These are phyloP conservation scores for Lithobates pipiens DNA, from an alignment of 2,797 vertebrate genomes.

Conservation along the genomic window DNA sequence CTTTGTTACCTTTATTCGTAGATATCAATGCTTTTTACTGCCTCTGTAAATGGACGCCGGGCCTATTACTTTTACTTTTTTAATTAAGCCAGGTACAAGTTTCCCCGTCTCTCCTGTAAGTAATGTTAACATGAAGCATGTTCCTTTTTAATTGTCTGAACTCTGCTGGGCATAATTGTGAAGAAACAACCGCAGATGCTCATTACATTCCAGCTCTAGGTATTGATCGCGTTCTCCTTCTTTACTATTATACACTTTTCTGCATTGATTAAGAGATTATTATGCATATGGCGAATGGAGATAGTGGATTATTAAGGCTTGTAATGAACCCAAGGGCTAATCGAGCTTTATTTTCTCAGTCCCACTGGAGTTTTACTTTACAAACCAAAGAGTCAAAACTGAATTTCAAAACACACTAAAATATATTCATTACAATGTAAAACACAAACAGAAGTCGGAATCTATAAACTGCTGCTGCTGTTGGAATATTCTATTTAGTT, in stretches of 20 bases:
- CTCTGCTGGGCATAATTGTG: slow-evolving; percentile 29
- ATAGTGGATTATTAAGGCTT: slow-evolving; percentile 40
- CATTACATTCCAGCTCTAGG: not conserved
- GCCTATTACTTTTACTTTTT: slow-evolving; percentile 35
- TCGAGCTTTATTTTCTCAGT: not conserved
- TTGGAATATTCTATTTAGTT: not conserved
- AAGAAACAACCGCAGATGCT: not conserved
- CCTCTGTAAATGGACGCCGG: not conserved
- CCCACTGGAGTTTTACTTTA: not conserved
- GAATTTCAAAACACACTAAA: not conserved
- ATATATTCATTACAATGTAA: not conserved
- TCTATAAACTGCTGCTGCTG: not conserved
- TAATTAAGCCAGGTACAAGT: slow-evolving; percentile 39
- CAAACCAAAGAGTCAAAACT: not conserved
- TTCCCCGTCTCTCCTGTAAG: slow-evolving; percentile 26
- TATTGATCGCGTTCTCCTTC: slow-evolving; percentile 18
- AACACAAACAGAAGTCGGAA: not conserved
- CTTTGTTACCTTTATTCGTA: not conserved
- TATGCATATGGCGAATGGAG: slow-evolving; percentile 35
- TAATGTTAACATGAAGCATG: slow-evolving; percentile 40
- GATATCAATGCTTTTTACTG: slow-evolving; percentile 22
- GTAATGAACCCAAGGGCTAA: not conserved
- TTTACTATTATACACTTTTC: slow-evolving; percentile 39
- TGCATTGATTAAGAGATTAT: slow-evolving; percentile 50
- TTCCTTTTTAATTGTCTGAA: slow-evolving; percentile 47